These are phyloP conservation scores for Macquaria australasica DNA, from an alignment of 2,113 vertebrate genomes.

Conservation along the genomic window DNA sequence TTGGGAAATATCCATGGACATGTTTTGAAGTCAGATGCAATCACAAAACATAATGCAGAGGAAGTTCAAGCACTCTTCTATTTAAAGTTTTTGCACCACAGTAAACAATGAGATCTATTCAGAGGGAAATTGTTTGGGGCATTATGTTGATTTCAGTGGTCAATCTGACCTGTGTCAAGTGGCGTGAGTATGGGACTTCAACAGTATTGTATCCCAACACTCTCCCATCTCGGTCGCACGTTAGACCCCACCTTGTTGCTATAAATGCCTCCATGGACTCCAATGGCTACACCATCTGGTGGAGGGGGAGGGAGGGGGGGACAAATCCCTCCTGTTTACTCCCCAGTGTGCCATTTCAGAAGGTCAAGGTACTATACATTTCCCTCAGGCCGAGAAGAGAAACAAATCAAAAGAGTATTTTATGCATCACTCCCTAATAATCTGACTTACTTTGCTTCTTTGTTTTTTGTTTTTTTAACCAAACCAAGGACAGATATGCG, in stretches of 20 bases:
- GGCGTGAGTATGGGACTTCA: conserved; percentile 35
- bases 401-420: conserved; percentile 37
- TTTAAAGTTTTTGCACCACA: conserved; percentile 54
- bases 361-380: conserved; percentile 62
- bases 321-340: conserved; percentile 49
- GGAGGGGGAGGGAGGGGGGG: conserved; percentile 21
- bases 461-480: not conserved
- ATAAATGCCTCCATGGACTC: conserved; percentile 55
- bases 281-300: conserved; percentile 72
- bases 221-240: conserved; percentile 26
- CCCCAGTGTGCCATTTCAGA: conserved; percentile 52
- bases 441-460: not conserved
- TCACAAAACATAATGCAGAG: conserved; percentile 62
- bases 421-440: conserved; percentile 22
- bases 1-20: conserved; percentile 38
- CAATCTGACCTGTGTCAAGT: conserved; percentile 55
- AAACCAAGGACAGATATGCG: conserved; percentile 33
- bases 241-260: conserved; percentile 68
- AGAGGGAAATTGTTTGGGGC: conserved; percentile 48
- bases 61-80: conserved; percentile 63
- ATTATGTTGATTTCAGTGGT: conserved; percentile 66
- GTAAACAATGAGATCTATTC: conserved; percentile 72
- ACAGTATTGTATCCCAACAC: conserved; percentile 52
- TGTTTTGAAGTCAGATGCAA: conserved; percentile 56
- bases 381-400: conserved; percentile 39